A percentile compares a stretch with the other conserved stretches of the same genome.
Evolutionary conservation across 2,797 vertebrate genomes (phyloP).

Genomic region (Anisognathus igniventris): DNA sequence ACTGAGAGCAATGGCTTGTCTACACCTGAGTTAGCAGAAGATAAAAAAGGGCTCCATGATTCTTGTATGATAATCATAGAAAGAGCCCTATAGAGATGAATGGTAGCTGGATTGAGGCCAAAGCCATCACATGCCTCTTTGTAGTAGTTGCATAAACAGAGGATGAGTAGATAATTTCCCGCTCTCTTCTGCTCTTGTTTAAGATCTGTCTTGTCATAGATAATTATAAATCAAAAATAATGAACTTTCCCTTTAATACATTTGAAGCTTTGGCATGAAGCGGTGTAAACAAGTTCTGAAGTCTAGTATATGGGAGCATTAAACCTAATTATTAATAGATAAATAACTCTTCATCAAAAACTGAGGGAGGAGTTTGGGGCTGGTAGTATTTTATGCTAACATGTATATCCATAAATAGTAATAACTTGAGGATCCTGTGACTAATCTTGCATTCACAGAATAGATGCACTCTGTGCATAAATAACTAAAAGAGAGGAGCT

Average conservation of each 20-base stretch:
- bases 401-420: not conserved
- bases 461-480: not conserved
- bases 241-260: conserved; percentile 2
- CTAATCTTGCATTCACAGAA: not conserved
- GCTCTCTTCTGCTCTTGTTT: conserved; percentile 3
- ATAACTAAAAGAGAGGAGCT: not conserved
- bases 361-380: not conserved
- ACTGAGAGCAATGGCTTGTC: not conserved
- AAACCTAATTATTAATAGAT: conserved; percentile 17
- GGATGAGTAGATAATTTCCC: conserved; percentile 22
- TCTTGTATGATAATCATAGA: not conserved
- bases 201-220: conserved; percentile 31
- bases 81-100: not conserved
- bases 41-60: not conserved
- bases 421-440: not conserved
- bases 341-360: conserved; percentile 6
- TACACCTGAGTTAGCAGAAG: not conserved
- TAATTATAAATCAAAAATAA: conserved; percentile 53
- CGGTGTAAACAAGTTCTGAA: conserved; percentile 17
- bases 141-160: conserved; percentile 26
- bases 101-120: conserved; percentile 19
- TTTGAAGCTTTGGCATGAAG: not conserved
- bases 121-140: conserved; percentile 34
- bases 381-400: not conserved
- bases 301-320: not conserved